Conservation (phyloP, 2,888 invertebrate genomes). For the Leptothorax acervorum region DNA sequence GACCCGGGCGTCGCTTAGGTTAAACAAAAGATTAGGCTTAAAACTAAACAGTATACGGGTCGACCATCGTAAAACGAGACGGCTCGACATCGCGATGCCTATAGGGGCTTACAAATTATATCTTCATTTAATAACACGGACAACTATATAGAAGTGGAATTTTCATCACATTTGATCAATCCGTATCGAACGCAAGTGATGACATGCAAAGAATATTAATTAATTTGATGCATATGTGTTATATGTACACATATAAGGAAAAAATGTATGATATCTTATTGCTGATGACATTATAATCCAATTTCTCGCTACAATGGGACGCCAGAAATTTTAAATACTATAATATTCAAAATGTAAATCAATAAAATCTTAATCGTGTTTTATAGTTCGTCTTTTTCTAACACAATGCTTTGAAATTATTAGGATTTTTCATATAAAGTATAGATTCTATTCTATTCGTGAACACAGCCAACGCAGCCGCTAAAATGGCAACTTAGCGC, state of each 20-base stretch:
- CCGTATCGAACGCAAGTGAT: too few species aligned
- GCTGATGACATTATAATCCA: neutral
- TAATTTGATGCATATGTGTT: too few species aligned
- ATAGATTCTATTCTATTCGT: neutral
- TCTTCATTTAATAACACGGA: neutral
- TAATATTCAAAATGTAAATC: neutral
- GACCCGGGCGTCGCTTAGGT: too few species aligned
- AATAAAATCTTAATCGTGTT: neutral
- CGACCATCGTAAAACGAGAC: too few species aligned
- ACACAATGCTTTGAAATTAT: neutral
- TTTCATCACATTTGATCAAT: neutral
- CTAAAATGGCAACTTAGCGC: conserved; percentile 15
- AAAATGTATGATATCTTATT: neutral
- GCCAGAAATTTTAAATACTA: neutral
- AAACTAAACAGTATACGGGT: too few species aligned
- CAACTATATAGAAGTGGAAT: neutral
- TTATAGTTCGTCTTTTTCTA: neutral
- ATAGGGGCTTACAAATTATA: neutral
- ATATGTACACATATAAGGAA: neutral
- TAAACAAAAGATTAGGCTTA: too few species aligned
- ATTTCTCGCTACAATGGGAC: neutral
- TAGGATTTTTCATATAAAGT: neutral
- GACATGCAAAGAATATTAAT: too few species aligned
- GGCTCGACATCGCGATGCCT: too few species aligned
- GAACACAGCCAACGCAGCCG: neutral